phyloP scores from a whole-genome alignment of 2,888 invertebrate species.

The Ormyrus labotus region DNA sequence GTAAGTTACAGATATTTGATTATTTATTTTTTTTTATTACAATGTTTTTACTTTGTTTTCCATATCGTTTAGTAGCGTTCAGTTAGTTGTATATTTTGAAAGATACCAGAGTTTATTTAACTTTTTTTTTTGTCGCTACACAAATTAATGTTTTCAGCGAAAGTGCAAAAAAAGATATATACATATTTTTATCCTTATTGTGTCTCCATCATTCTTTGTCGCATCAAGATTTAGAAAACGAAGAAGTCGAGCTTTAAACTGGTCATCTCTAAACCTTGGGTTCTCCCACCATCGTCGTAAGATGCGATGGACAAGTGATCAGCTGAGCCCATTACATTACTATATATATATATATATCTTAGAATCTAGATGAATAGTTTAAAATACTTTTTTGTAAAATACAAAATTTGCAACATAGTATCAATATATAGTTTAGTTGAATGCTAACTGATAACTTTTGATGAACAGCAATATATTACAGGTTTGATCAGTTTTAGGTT shows the following conservation, averaged over 20 bases:
- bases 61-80: background rate
- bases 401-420: too few species aligned
- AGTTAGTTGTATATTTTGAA: background rate
- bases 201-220: conserved; percentile 19
- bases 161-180: conserved; percentile 16
- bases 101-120: background rate
- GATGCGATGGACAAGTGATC: conserved; percentile 11
- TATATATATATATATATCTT: background rate
- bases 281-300: conserved; percentile 13
- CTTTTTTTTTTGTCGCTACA: conserved; percentile 4
- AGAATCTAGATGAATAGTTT: conserved; percentile 34
- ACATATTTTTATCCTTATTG: conserved; percentile 12
- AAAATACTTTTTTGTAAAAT: background rate
- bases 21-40: conserved; percentile 14
- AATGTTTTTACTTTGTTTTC: conserved; percentile 18
- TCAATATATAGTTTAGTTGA: too few species aligned
- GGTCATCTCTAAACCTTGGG: conserved; percentile 19
- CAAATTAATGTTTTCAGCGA: conserved; percentile 26
- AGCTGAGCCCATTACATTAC: background rate
- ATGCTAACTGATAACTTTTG: background rate
- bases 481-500: conserved; percentile 27
- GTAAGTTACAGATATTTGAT: conserved; percentile 1
- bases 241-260: conserved; percentile 23
- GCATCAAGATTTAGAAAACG: conserved; percentile 25
- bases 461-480: conserved; percentile 12